Conservation (phyloP, 2,113 vertebrate species). For the Chaenogobius annularis region DNA sequence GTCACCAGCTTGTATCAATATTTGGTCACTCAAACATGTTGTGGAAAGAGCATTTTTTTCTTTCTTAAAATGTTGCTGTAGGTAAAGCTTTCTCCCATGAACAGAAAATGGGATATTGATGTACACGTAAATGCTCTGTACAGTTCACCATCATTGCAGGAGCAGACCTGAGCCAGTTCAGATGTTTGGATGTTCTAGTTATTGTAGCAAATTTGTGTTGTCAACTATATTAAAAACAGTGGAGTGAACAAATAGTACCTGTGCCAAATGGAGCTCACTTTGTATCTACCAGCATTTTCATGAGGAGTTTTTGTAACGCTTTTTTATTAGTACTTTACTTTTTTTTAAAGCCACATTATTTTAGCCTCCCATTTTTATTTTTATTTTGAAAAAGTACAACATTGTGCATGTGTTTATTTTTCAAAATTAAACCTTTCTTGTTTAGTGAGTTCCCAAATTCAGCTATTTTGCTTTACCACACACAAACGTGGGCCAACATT, state of each 20-base stretch:
- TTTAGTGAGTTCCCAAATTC: constrained; percentile 57
- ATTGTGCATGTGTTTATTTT: constrained; percentile 9
- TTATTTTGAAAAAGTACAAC: constrained; percentile 15
- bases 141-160: constrained; percentile 11
- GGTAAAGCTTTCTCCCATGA: constrained; percentile 5
- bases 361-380: constrained; percentile 6
- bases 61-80: constrained; percentile 9
- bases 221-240: constrained; percentile 34
- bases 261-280: constrained; percentile 68
- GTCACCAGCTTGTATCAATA: constrained; percentile 11
- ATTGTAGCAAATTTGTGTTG: constrained; percentile 53
- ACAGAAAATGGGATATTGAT: constrained; percentile 9
- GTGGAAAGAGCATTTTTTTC: constrained; percentile 11
- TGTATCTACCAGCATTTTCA: constrained; percentile 54
- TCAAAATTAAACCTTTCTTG: constrained; percentile 10
- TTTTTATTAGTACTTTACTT: constrained; percentile 26
- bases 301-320: constrained; percentile 69
- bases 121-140: constrained; percentile 2
- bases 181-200: constrained; percentile 56
- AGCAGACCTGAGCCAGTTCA: constrained; percentile 33
- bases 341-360: not conserved
- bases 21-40: constrained; percentile 25
- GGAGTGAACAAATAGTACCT: constrained; percentile 56
- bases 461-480: constrained; percentile 13
- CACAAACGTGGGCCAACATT: constrained; percentile 3